Conservation (phyloP, 1,140 invertebrate species). For the Sarcophaga bullata region DNA sequence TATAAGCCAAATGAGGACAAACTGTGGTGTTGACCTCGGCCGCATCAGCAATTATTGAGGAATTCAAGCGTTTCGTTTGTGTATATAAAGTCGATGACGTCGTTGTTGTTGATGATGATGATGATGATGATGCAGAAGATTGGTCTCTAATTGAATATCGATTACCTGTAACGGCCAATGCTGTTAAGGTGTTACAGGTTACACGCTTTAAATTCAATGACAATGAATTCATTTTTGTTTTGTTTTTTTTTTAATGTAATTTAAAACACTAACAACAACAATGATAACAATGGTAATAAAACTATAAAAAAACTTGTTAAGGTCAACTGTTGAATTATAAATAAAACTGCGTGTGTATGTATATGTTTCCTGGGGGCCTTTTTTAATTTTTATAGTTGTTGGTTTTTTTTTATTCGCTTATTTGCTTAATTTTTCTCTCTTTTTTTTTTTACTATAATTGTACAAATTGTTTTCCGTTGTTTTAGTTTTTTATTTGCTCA, state of each 20-base stretch:
- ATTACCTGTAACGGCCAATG: slow-evolving; percentile 23
- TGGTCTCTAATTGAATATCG: not conserved
- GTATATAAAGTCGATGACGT: slow-evolving; percentile 2
- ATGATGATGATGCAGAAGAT: slow-evolving; percentile 43
- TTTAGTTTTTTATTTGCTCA: not conserved
- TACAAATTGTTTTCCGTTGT: not conserved
- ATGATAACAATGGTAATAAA: not conserved
- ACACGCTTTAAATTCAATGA: slow-evolving; percentile 21
- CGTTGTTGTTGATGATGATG: slow-evolving; percentile 27
- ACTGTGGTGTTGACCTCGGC: slow-evolving; percentile 41
- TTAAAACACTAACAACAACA: not conserved
- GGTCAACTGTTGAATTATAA: not conserved
- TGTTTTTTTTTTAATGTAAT: not conserved
- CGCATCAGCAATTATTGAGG: slow-evolving; percentile 43
- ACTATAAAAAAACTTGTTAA: not conserved
- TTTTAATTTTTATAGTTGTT: too few species aligned
- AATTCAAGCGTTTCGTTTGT: slow-evolving; percentile 26
- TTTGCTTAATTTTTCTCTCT: not conserved
- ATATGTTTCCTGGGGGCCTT: not conserved
- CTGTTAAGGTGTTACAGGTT: slow-evolving; percentile 31
- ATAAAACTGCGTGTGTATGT: not conserved
- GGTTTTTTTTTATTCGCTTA: too few species aligned
- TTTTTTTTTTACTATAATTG: slow-evolving; percentile 1
- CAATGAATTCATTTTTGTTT: slow-evolving; percentile 14
- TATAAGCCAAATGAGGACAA: slow-evolving; percentile 55